Base-by-base conservation (phyloP, 2,797 vertebrate genomes). In the Coracias cyanogaster region DNA sequence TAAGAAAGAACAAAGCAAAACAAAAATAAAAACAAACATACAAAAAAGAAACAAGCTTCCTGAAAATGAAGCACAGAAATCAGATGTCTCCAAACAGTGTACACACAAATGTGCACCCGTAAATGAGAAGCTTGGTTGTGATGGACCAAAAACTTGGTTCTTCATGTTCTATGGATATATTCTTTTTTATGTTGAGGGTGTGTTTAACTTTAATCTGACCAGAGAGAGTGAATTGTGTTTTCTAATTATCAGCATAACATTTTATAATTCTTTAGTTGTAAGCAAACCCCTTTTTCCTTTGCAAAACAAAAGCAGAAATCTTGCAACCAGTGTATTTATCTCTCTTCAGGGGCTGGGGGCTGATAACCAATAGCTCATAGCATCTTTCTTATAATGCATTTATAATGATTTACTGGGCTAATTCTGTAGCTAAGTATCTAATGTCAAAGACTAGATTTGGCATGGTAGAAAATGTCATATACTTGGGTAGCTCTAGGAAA, bases 341-440 rank as follows among this genome's bases (percentile, higher is more conserved):
- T 98, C 93, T 97, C 98, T 98, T 98, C 93, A 96, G 96, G 95
- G 98, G 96, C 95, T 97, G 94, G 90, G 95, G 97, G 97, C 98
- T 98, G 98, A 98, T 98, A 98, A 97, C 96, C 95, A 97, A 97
- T 97, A 98, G 97, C 97, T 98, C 96, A 95, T 98, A 98, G 97
- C 96, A 96, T 98, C 97, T 98, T 98, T 98, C 98, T 98, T 98
- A 98, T 98, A 98, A 98, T 98, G 97, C 96, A 98, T 98, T 98
- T 98, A 98, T 98, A 98, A 98, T 98, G 98, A 98, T 98, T 98
- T 98, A 98, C 97, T 97, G 95, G 95, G 97, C 97, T 98, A 96
- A 97, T 97, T 98, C 97, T 97, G 95, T 96, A 96, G 97, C 97
- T 98, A 96, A 98, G 96, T 97, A 97, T 98, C 97, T 97, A 97